phyloP scores from a whole-genome alignment of 2,797 vertebrate genomes.

The Arremon brunneinucha region DNA sequence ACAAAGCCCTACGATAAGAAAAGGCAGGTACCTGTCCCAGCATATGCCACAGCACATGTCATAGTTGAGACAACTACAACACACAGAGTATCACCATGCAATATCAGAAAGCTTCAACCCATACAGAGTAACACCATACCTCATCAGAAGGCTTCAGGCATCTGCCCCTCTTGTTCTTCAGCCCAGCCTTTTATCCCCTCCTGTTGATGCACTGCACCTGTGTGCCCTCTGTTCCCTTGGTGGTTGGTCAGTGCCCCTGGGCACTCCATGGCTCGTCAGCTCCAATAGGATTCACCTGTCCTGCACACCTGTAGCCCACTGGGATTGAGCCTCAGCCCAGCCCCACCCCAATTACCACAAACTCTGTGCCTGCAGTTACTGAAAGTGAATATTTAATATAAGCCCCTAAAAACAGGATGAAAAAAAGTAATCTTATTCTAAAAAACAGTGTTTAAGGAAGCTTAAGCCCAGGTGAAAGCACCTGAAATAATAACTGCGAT shows the following conservation, averaged over 20 bases:
- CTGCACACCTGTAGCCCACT: rapidly evolving
- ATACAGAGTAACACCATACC: background rate
- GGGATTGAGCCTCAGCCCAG: background rate
- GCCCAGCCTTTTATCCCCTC: background rate
- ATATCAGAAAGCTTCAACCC: background rate
- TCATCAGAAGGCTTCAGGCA: background rate
- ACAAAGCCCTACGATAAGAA: background rate
- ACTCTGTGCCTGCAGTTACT: background rate
- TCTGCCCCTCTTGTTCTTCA: rapidly evolving
- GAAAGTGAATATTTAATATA: background rate
- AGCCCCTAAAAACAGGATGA: background rate
- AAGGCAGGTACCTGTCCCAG: background rate
- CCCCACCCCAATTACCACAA: background rate
- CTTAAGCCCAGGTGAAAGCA: background rate
- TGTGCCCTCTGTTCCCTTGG: background rate
- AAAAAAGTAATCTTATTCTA: background rate
- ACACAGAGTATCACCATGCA: background rate
- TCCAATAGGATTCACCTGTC: background rate
- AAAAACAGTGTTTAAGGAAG: background rate
- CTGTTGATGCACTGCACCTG: background rate
- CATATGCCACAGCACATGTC: background rate
- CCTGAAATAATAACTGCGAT: background rate
- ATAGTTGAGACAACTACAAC: background rate
- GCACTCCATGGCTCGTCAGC: background rate
- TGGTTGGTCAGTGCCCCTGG: background rate